phyloP scores from a whole-genome alignment of 2,113 vertebrate species.

The Rhodinocichla rosea region DNA sequence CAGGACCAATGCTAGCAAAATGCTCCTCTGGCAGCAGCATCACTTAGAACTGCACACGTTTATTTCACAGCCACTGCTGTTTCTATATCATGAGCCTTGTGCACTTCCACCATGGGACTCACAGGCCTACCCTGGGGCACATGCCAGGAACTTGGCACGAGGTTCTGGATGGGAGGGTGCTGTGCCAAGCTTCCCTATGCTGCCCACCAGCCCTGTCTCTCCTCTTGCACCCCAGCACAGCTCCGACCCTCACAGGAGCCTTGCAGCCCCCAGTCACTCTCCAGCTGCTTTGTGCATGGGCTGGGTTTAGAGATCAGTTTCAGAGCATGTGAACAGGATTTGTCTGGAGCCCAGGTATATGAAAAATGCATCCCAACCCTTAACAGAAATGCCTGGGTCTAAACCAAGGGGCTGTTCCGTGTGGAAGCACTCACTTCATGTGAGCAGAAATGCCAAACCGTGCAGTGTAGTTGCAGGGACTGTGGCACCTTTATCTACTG shows the following conservation, averaged over 20 bases:
- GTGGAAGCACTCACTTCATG: not conserved
- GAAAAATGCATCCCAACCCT: accelerated
- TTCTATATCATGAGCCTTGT: not conserved
- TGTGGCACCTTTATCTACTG: not conserved
- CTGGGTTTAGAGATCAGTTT: not conserved
- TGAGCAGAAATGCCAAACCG: not conserved
- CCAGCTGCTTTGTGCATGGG: not conserved
- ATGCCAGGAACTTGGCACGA: not conserved
- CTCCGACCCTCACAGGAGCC: not conserved
- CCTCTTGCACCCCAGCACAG: not conserved
- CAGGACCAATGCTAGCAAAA: slow-evolving; percentile 22
- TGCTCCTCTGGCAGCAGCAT: not conserved
- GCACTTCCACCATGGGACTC: not conserved
- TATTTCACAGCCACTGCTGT: not conserved
- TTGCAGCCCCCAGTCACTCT: not conserved
- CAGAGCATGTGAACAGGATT: accelerated
- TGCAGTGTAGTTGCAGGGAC: not conserved
- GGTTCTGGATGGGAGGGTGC: not conserved
- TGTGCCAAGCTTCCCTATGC: accelerated
- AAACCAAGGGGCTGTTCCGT: not conserved
- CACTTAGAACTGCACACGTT: not conserved
- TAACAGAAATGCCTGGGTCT: not conserved
- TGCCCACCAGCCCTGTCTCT: not conserved
- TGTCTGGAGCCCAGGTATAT: accelerated
- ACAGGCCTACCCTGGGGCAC: not conserved